Conservation (phyloP, 2,113 vertebrate species). For the Paramisgurnus dabryanus region DNA sequence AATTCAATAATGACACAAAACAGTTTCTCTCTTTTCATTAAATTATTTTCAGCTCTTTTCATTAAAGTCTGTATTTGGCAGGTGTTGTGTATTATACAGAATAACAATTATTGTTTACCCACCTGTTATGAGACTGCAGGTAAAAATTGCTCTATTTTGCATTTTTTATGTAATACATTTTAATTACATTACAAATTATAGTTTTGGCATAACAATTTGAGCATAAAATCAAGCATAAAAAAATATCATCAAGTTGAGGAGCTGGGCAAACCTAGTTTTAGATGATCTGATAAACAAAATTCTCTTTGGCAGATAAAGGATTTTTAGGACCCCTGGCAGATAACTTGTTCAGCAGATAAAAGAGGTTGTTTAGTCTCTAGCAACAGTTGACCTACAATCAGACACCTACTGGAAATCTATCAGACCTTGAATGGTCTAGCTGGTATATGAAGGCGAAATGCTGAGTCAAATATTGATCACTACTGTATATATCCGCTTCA, state of each 20-base stretch:
- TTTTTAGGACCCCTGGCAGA: not conserved
- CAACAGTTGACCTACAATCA: not conserved
- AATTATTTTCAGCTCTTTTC: not conserved
- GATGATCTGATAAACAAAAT: not conserved
- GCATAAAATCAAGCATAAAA: too few species aligned
- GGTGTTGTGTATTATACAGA: not conserved
- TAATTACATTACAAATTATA: too few species aligned
- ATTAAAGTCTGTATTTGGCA: slow-evolving; percentile 14
- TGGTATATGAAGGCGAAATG: not conserved
- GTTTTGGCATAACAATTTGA: too few species aligned
- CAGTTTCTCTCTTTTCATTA: slow-evolving; percentile 9
- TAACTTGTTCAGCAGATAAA: too few species aligned
- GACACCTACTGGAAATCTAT: not conserved
- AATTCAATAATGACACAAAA: slow-evolving; percentile 17
- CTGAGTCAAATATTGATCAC: not conserved
- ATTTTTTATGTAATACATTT: too few species aligned
- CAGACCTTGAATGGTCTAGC: not conserved
- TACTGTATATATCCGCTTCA: not conserved
- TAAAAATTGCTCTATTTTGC: too few species aligned
- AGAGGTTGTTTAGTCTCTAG: not conserved
- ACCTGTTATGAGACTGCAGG: too few species aligned
- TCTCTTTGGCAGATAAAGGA: not conserved
- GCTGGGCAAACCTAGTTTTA: not conserved
- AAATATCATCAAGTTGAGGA: not conserved
- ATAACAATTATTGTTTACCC: too few species aligned